Evolutionary conservation across 2,113 vertebrate species (phyloP), one percentile per base, ranked within the genome.

Genomic region (Motacilla tschutschensis): DNA sequence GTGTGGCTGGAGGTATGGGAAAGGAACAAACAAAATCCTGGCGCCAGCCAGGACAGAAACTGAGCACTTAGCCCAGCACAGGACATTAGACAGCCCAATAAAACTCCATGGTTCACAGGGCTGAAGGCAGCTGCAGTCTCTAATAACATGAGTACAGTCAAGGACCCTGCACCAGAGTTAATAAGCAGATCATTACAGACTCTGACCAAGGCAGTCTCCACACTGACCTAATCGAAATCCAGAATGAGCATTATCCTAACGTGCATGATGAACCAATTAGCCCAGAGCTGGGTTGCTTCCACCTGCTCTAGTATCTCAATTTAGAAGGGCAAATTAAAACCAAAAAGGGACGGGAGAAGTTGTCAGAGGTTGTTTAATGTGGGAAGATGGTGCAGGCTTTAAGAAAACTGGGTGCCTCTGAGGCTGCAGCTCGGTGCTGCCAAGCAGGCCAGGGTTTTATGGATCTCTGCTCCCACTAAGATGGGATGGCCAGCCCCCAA

Each of bases 151-250:
- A 97, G 69, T 88, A 96, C 78, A 96, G 92, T 93, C 89, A 95
- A 95, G 96, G 94, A 94, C 96, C 95, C 81, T 93, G 95, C 96
- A 96, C 82, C 92, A 95, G 95, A 96, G 95, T 96, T 97, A 97
- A 97, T 97, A 95, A 96, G 96, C 92, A 96, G 95, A 97, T 97
- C 96, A 97, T 97, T 97, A 97, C 81, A 89, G 94, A 50, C 92
- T 91, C 93, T 96, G 96, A 97, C 95, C 95, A 97, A 96, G 94
- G 93, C 95, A 96, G 92, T 96, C 92, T 96, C 94, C 95, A 96
- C 94, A 95, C 94, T 97, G 96, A 96, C 96, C 96, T 97, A 96
- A 96, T 97, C 92, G 95, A 96, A 96, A 96, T 97, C 96, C 94
- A 96, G 96, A 97, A 96, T 94, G 93, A 95, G 58, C 92, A 96